A percentile compares a stretch with the other conserved stretches of the same genome.
phyloP scores from a whole-genome alignment of 2,888 invertebrate species.

The Tachystola acroxantha region DNA sequence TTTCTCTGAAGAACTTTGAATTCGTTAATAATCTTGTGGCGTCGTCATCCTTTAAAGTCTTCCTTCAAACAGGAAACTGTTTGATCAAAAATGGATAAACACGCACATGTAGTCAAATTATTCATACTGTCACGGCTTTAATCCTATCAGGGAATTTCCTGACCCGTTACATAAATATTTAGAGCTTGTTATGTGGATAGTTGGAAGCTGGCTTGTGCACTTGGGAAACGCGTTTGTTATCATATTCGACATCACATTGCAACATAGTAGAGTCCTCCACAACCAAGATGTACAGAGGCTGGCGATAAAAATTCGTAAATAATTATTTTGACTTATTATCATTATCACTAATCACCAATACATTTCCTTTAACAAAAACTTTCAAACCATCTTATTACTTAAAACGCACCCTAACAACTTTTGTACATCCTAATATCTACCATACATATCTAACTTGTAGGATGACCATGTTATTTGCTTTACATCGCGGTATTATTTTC shows the following conservation, averaged over 20 bases:
- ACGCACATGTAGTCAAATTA: not conserved
- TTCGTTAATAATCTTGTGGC: not conserved
- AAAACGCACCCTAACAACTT: too few relatives aligned
- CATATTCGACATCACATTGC: slow-evolving; percentile 5
- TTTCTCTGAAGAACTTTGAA: too few relatives aligned
- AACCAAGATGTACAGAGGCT: slow-evolving; percentile 12
- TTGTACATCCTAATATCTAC: too few relatives aligned
- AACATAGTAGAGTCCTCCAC: not conserved
- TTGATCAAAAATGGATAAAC: not conserved
- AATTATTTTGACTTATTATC: too few relatives aligned
- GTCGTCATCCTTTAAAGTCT: not conserved
- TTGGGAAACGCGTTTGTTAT: slow-evolving; percentile 9
- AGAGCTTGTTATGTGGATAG: slow-evolving; percentile 5
- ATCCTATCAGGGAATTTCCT: slow-evolving; percentile 7
- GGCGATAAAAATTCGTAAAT: too few relatives aligned
- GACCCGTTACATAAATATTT: slow-evolving; percentile 6
- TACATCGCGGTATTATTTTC: too few relatives aligned
- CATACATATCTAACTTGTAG: too few relatives aligned
- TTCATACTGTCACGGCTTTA: slow-evolving; percentile 1
- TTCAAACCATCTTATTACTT: too few relatives aligned
- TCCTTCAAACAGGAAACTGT: not conserved
- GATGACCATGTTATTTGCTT: too few relatives aligned
- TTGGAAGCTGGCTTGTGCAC: slow-evolving; percentile 4
- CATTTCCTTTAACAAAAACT: too few relatives aligned
- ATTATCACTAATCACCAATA: too few relatives aligned